Evolutionary conservation across 53 echinoderm and acorn worm genomes (phyloP).

Genomic region (Astropecten irregularis): DNA sequence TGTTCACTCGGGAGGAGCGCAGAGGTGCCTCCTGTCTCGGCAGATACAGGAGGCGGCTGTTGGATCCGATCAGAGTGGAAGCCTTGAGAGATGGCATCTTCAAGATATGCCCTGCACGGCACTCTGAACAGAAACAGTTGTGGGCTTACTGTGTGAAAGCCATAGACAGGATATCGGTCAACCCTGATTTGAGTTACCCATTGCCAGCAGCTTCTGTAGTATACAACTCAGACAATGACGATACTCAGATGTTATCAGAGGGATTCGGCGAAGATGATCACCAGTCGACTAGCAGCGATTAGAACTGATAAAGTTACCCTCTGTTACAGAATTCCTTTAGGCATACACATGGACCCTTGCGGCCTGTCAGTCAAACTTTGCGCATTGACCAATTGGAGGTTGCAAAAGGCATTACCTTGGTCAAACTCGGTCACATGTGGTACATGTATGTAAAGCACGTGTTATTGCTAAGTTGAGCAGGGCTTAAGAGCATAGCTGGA

Average conservation of each 20-base stretch:
- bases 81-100: constrained; percentile 25
- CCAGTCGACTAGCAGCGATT: background rate
- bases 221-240: background rate
- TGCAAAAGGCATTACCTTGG: no score
- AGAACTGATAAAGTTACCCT: no score
- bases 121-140: constrained; percentile 24
- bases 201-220: background rate
- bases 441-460: no score
- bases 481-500: no score
- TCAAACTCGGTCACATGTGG: no score
- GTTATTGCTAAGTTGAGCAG: no score
- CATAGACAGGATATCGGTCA: constrained; percentile 34
- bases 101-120: constrained; percentile 26
- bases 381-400: no score
- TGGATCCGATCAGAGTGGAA: constrained; percentile 29
- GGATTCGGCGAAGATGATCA: background rate
- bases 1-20: constrained; percentile 27
- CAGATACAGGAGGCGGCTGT: constrained; percentile 7
- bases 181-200: constrained; percentile 16
- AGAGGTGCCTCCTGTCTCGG: constrained; percentile 14
- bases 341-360: no score
- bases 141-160: constrained; percentile 43
- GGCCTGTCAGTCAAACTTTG: no score
- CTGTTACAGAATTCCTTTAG: no score
- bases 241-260: background rate